A percentile compares a stretch with the other conserved stretches of the same genome.
Evolutionary conservation across 2,888 invertebrate genomes (phyloP).

Genomic region (Stenurella melanura): DNA sequence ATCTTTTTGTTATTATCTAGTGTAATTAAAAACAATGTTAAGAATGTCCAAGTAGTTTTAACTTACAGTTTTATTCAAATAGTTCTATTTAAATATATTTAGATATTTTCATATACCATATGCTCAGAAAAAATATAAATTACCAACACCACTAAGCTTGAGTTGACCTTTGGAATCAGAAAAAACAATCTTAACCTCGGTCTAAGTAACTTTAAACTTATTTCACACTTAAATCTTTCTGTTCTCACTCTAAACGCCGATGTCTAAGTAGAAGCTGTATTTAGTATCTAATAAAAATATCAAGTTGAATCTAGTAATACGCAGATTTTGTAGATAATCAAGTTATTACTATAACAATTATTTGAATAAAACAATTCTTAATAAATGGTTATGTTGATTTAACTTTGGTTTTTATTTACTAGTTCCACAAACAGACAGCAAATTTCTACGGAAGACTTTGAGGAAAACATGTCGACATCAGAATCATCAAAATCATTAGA

Average conservation of each 20-base stretch:
- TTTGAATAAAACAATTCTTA: background rate
- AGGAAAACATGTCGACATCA: slow-evolving; percentile 10
- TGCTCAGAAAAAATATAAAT: too few relatives aligned
- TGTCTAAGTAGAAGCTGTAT: too few relatives aligned
- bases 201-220: too few relatives aligned
- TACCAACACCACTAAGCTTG: too few relatives aligned
- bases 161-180: too few relatives aligned
- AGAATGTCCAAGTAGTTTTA: background rate
- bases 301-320: background rate
- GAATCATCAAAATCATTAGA: slow-evolving; percentile 47
- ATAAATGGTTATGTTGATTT: background rate
- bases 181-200: too few relatives aligned
- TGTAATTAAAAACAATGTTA: background rate
- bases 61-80: background rate
- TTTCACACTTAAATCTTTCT: too few relatives aligned
- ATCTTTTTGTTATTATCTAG: slow-evolving; percentile 11
- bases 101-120: too few relatives aligned
- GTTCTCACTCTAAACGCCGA: too few relatives aligned
- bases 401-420: slow-evolving; percentile 30
- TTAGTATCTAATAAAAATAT: background rate
- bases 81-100: background rate
- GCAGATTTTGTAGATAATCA: too few relatives aligned
- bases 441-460: slow-evolving; percentile 33
- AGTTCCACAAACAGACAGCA: slow-evolving; percentile 27
- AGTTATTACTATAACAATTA: background rate